A percentile compares a stretch with the other conserved stretches of the same genome.
Evolutionary conservation across 2,888 invertebrate species (phyloP).

Genomic region (Tridacna crocea): DNA sequence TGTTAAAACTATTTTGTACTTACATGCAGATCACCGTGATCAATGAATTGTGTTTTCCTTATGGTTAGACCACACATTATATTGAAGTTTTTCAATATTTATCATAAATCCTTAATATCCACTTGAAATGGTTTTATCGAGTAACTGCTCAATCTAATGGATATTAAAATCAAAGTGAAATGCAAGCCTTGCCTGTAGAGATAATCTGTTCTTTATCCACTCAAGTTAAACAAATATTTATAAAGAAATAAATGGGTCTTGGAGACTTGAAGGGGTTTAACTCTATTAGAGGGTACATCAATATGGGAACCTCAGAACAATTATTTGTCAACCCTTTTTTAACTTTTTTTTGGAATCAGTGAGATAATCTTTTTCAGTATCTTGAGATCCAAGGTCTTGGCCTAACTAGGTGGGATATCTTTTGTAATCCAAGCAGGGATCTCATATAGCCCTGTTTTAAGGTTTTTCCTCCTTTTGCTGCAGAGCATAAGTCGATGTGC

Average conservation of each 20-base stretch:
- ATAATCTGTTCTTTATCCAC: slow-evolving; percentile 45
- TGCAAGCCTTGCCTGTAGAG: slow-evolving; percentile 36
- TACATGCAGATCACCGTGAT: no score
- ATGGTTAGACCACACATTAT: background rate
- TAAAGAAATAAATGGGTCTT: slow-evolving; percentile 38
- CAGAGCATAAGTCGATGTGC: no score
- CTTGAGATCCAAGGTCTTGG: no score
- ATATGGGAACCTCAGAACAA: slow-evolving; percentile 10
- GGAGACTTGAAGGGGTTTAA: slow-evolving; percentile 26
- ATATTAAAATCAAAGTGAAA: slow-evolving; percentile 45
- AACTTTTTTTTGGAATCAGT: no score
- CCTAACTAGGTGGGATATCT: no score
- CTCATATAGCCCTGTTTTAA: no score
- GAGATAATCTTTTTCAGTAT: no score
- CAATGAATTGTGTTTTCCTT: no score
- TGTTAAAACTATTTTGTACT: no score
- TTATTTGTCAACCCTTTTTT: background rate
- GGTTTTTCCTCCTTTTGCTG: no score
- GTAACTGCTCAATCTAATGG: slow-evolving; percentile 33
- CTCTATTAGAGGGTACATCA: slow-evolving; percentile 17
- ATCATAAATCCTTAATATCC: slow-evolving; percentile 23
- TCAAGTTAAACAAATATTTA: slow-evolving; percentile 51
- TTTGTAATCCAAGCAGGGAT: no score
- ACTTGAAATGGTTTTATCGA: slow-evolving; percentile 15
- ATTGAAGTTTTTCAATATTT: slow-evolving; percentile 13